A percentile compares a stretch with the other conserved stretches of the same genome.
phyloP scores from a whole-genome alignment of 37 sponge, comb jelly and placozoan genomes.

The Oscarella lobularis region DNA sequence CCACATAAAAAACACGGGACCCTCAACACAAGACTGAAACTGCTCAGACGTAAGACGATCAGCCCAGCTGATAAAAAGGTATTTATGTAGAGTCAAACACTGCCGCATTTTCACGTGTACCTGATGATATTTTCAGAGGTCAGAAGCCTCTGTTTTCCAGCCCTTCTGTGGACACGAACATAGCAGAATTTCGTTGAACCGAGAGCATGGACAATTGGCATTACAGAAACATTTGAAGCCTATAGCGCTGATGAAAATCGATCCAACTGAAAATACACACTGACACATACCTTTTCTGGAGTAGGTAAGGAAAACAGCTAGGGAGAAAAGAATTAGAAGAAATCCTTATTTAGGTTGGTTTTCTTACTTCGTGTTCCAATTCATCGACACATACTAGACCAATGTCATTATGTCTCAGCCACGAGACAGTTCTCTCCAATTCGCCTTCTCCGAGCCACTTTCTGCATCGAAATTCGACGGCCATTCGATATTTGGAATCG shows the following conservation, averaged over 20 bases:
- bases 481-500: background rate
- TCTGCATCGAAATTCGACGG: background rate
- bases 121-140: background rate
- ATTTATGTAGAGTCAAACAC: background rate
- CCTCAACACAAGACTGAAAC: background rate
- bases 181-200: background rate
- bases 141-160: background rate
- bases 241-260: background rate
- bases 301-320: background rate
- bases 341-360: too few relatives aligned
- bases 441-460: background rate
- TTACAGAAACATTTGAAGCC: background rate
- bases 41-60: background rate
- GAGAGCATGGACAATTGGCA: background rate
- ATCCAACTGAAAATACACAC: background rate
- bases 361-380: too few relatives aligned
- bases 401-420: background rate
- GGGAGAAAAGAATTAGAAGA: background rate
- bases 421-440: background rate
- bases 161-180: background rate
- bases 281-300: slow-evolving; percentile 4
- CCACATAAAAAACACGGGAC: background rate
- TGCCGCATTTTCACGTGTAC: background rate
- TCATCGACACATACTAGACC: background rate
- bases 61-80: background rate